These are phyloP conservation scores for Brachystomella parvula DNA, from an alignment of 1,140 invertebrate genomes.

Conservation along the genomic window DNA sequence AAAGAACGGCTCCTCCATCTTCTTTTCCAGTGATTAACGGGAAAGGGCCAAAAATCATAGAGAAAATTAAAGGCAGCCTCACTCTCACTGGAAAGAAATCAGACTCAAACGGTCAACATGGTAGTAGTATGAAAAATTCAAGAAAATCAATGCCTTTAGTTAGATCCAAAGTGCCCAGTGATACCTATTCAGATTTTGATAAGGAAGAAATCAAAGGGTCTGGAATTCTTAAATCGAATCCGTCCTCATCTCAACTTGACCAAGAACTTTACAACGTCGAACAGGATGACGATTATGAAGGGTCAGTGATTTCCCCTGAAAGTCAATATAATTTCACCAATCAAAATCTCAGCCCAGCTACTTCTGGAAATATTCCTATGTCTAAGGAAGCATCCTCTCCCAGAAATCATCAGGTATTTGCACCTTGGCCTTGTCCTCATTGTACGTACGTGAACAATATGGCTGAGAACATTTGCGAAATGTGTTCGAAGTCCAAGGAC, in stretches of 20 bases:
- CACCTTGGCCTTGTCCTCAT: slow-evolving; percentile 17
- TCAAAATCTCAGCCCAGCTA: not conserved
- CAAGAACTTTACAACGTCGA: no score
- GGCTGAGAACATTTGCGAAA: slow-evolving; percentile 24
- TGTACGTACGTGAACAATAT: slow-evolving; percentile 25
- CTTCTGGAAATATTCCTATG: not conserved
- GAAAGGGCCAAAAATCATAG: no score
- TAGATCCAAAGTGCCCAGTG: not conserved
- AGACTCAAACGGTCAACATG: not conserved
- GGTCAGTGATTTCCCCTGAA: no score
- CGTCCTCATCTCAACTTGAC: not conserved
- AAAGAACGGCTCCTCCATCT: not conserved
- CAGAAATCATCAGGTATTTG: not conserved
- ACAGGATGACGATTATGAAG: no score
- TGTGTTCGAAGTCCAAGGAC: slow-evolving; percentile 31
- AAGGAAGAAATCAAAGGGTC: not conserved
- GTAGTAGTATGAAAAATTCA: not conserved
- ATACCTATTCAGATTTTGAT: not conserved
- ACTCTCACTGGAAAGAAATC: not conserved
- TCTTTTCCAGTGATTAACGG: no score
- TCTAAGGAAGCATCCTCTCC: not conserved
- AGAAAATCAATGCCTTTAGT: no score
- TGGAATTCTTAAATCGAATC: not conserved
- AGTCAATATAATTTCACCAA: not conserved
- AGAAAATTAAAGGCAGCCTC: not conserved